Evolutionary conservation across 2,888 invertebrate genomes (phyloP).

Genomic region (Platypus cylindrus): DNA sequence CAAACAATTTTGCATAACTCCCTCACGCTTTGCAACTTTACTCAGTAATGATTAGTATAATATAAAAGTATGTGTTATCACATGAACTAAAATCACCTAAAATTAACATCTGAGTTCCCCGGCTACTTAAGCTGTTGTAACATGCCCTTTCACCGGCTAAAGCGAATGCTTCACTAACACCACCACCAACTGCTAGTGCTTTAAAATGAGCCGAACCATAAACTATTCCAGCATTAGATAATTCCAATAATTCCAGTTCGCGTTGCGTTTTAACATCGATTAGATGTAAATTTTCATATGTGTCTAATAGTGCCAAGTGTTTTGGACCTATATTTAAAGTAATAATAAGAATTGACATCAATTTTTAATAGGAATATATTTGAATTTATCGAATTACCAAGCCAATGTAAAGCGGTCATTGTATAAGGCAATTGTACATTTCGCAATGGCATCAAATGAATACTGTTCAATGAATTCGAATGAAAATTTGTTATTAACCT

Average conservation of each 20-base stretch:
- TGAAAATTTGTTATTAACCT: slow-evolving; percentile 15
- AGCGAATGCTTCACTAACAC: slow-evolving; percentile 71
- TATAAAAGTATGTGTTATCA: no score
- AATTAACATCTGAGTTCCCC: slow-evolving; percentile 54
- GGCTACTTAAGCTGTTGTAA: slow-evolving; percentile 57
- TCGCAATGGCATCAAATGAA: slow-evolving; percentile 49
- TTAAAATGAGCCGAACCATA: slow-evolving; percentile 81
- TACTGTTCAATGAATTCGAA: slow-evolving; percentile 36
- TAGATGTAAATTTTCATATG: slow-evolving; percentile 72
- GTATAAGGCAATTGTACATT: slow-evolving; percentile 60
- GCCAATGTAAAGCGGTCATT: slow-evolving; percentile 65
- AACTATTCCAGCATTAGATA: slow-evolving; percentile 67
- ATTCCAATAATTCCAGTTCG: slow-evolving; percentile 71
- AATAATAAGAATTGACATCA: neutral
- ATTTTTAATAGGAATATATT: no score
- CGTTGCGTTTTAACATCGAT: slow-evolving; percentile 82
- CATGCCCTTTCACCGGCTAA: slow-evolving; percentile 60
- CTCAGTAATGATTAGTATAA: no score
- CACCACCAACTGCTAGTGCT: slow-evolving; percentile 90
- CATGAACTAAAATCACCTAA: slow-evolving; percentile 43
- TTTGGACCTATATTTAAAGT: slow-evolving; percentile 62
- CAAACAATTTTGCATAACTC: no score
- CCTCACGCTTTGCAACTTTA: no score
- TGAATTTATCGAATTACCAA: slow-evolving; percentile 30
- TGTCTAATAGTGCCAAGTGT: slow-evolving; percentile 75